Evolutionary conservation across 2,113 vertebrate species (phyloP).

Genomic region (Malurus elegans): DNA sequence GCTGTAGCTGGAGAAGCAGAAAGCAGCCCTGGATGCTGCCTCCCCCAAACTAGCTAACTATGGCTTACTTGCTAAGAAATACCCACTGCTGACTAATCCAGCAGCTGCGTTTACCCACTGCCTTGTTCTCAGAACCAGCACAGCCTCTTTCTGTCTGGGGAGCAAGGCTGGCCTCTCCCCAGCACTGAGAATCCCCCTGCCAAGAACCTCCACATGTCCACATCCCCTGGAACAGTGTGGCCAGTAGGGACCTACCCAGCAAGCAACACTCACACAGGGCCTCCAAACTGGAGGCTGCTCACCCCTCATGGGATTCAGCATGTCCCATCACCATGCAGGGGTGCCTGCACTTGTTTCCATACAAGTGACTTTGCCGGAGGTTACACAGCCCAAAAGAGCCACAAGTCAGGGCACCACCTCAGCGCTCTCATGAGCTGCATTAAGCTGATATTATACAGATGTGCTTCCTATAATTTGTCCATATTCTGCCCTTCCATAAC

Average conservation of each 20-base stretch:
- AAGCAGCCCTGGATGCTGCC: background rate
- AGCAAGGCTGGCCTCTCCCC: background rate
- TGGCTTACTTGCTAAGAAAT: background rate
- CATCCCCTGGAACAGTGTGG: accelerated
- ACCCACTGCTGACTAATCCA: background rate
- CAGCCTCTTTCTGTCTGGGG: accelerated
- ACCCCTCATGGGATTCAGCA: accelerated
- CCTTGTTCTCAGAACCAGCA: background rate
- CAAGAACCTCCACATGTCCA: accelerated
- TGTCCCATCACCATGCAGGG: accelerated
- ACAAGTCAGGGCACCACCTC: background rate
- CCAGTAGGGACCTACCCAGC: background rate
- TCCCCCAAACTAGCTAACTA: background rate
- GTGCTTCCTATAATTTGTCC: background rate
- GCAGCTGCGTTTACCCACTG: accelerated
- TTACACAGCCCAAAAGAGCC: background rate
- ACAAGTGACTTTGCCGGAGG: background rate
- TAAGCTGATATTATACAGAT: background rate
- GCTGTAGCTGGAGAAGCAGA: background rate
- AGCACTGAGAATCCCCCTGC: background rate
- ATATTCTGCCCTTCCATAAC: background rate
- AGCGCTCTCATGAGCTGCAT: accelerated
- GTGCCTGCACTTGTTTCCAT: background rate
- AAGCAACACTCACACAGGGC: accelerated
- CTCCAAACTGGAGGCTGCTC: background rate